A percentile compares a stretch with the other conserved stretches of the same genome.
These are phyloP conservation scores for Limnephilus rhombicus DNA, from an alignment of 2,888 invertebrate species.

Conservation along the genomic window DNA sequence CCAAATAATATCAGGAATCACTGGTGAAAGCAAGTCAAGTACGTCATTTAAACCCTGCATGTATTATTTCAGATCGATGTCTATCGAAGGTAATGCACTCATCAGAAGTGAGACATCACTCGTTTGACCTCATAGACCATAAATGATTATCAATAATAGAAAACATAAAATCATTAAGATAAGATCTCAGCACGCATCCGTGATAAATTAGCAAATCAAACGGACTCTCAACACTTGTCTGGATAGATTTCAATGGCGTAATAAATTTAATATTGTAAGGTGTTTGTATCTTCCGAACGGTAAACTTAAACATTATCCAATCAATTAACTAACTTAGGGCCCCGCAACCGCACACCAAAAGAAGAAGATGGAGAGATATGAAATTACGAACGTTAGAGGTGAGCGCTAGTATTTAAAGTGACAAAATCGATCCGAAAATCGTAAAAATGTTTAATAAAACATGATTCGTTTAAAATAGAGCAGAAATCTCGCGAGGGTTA, in stretches of 20 bases:
- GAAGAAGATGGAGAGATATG: no score
- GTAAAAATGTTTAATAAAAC: no score
- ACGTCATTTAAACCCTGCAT: no score
- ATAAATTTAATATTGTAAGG: background rate
- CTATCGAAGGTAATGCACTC: background rate
- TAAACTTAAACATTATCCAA: background rate
- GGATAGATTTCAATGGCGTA: background rate
- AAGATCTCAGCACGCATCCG: background rate
- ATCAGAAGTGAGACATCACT: background rate
- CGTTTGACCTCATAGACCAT: background rate
- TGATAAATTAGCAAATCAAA: background rate
- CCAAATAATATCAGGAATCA: no score
- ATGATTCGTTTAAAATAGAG: no score
- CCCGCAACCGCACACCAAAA: no score
- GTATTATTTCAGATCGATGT: background rate
- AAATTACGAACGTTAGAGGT: no score
- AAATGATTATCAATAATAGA: background rate
- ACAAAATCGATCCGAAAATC: no score
- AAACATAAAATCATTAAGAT: background rate
- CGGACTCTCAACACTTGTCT: background rate
- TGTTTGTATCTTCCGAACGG: background rate
- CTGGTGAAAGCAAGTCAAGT: no score
- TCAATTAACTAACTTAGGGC: background rate
- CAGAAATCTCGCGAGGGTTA: no score
- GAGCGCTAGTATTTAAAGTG: no score